These are phyloP conservation scores for Periophthalmus modestus DNA, from an alignment of 2,113 vertebrate genomes.

Conservation along the genomic window DNA sequence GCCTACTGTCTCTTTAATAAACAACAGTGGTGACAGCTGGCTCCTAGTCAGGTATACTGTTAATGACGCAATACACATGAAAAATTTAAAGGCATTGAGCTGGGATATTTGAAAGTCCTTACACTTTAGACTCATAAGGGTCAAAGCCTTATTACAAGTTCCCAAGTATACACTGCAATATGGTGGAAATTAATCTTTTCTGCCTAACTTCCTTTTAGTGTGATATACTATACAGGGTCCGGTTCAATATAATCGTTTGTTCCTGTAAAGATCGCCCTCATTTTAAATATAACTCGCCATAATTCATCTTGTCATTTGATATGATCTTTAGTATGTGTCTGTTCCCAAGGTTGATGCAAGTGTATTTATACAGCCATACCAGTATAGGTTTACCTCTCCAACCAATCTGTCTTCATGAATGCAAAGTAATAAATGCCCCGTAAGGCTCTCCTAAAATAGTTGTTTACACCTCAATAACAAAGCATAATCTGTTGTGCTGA, in stretches of 20 bases:
- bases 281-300: slow-evolving; percentile 6
- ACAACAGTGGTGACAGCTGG: slow-evolving; percentile 7
- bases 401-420: slow-evolving; percentile 1
- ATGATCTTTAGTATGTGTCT: slow-evolving; percentile 7
- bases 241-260: slow-evolving; percentile 4
- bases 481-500: not conserved
- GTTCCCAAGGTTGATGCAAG: slow-evolving; percentile 6
- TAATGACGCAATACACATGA: not conserved
- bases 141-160: not conserved
- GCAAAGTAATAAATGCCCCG: not conserved
- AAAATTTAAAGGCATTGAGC: not conserved
- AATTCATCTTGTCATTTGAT: slow-evolving; percentile 5
- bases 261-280: not conserved
- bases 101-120: not conserved
- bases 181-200: not conserved
- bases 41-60: slow-evolving; percentile 10
- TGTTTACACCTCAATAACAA: slow-evolving; percentile 9
- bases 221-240: not conserved
- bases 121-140: not conserved
- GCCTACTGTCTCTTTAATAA: slow-evolving; percentile 10
- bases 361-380: not conserved
- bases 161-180: not conserved
- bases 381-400: not conserved
- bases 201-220: not conserved
- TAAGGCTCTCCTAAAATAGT: not conserved